A percentile compares a stretch with the other conserved stretches of the same genome.
Evolutionary conservation across 1,140 invertebrate genomes (phyloP).

Genomic region (Zaprionus vittiger): DNA sequence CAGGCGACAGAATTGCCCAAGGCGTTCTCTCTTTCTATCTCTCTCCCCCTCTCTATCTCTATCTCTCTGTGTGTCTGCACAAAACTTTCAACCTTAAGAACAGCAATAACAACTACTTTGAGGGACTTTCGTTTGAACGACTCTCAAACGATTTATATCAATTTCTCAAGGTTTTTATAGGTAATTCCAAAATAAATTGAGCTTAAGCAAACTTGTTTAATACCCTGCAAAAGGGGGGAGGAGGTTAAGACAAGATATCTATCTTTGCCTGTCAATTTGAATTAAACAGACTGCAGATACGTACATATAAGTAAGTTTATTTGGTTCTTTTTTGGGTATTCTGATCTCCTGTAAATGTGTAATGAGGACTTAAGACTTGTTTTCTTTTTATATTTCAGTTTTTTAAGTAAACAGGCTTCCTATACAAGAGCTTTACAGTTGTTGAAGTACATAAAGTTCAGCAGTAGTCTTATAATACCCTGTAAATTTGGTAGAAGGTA

Average conservation of each 20-base stretch:
- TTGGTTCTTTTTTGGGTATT: not conserved
- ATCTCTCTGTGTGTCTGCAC: not conserved
- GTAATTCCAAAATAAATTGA: not conserved
- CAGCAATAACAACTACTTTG: slow-evolving; percentile 20
- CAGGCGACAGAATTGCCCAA: slow-evolving; percentile 40
- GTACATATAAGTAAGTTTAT: slow-evolving; percentile 7
- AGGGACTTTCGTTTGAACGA: slow-evolving; percentile 1
- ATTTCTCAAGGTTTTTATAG: slow-evolving; percentile 17
- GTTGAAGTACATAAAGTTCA: not conserved
- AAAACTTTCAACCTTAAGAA: slow-evolving; percentile 10
- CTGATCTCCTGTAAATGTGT: not conserved
- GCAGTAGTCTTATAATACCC: not conserved
- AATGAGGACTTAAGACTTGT: not conserved
- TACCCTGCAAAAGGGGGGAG: not conserved
- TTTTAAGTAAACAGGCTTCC: not conserved
- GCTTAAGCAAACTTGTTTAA: not conserved
- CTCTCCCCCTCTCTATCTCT: not conserved
- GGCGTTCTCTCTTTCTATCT: not conserved
- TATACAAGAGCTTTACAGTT: not conserved
- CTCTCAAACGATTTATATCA: slow-evolving; percentile 23
- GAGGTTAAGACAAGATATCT: not conserved
- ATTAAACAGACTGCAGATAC: not conserved
- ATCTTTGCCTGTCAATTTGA: not conserved
- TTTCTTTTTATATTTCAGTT: not conserved
- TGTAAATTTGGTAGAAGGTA: not conserved